A percentile compares a stretch with the other conserved stretches of the same genome.
Evolutionary conservation across 2,113 vertebrate species (phyloP).

Genomic region (Amia ocellicauda): DNA sequence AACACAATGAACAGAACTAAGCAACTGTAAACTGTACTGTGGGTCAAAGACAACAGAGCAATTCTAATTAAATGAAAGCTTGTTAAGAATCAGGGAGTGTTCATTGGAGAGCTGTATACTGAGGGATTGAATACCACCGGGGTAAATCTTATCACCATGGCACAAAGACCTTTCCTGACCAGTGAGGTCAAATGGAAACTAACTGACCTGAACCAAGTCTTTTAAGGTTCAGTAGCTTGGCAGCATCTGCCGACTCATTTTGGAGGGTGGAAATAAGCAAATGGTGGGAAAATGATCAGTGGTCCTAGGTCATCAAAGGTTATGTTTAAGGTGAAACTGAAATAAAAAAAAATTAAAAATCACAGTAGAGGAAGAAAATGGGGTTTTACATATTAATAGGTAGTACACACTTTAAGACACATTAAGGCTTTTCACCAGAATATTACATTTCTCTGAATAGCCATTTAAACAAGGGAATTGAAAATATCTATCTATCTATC

Average conservation of each 20-base stretch:
- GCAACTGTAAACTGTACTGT: no score
- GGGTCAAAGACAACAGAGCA: no score
- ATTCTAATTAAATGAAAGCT: no score
- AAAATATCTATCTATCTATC: no score
- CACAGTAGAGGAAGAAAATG: background rate
- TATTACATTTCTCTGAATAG: no score
- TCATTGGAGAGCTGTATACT: background rate
- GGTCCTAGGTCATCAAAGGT: background rate
- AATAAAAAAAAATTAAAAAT: no score
- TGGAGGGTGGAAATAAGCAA: background rate
- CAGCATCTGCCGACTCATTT: no score
- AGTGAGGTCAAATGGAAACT: slow-evolving; percentile 7
- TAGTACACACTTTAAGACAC: no score
- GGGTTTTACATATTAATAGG: background rate
- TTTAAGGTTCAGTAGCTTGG: no score
- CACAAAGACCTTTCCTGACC: background rate
- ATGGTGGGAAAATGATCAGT: background rate
- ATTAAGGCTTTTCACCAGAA: no score
- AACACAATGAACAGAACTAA: no score
- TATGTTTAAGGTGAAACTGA: background rate
- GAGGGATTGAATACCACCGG: background rate
- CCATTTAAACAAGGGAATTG: no score
- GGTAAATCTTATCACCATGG: background rate
- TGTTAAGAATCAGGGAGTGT: background rate
- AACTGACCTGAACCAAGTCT: background rate